Base-by-base conservation (phyloP, 2,113 vertebrate genomes). In the Arizona elegans region DNA sequence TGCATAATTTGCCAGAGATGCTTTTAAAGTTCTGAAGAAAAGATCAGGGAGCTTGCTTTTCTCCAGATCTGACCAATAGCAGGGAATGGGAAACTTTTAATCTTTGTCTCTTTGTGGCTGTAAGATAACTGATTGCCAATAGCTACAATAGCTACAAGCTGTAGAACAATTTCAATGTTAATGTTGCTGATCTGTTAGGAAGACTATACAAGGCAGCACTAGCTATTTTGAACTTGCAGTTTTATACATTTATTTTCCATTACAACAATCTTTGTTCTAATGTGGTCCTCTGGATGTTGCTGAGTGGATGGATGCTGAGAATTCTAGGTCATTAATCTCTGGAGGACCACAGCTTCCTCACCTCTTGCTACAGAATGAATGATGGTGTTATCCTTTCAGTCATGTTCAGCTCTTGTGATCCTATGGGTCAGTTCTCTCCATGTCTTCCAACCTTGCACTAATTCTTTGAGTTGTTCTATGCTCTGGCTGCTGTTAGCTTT, bases 351-450 rank as follows among this genome's bases (percentile, higher is more conserved):
- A 81, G 70, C 70, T 38, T 81, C n/a, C 15, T 8, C n/a, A 81
- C 7, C n/a, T 81, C 70, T 75, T 75, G 65, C 29, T 81, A 81
- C 17, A 81, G 70, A 81, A 81, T 12, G 96, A 94, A 94, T 75
- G 26, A 65, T 65, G 26, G 23, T 65, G 3, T 65, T 12, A 65
- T 12, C 62, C 26, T 29, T 65, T 26, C 24, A 62, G 59, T 62
- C 62, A 65, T 65, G 26, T 29, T 26, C 62, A 65, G 29, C 24
- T 29, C 24, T 62, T 65, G 10, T 65, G 62, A 29, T 65, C 29
- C 62, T 65, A 65, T 65, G 62, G 59, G 24, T 26, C 59, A 65
- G 26, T 29, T 65, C 3, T 29, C 4, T 65, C 10, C 59, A 38
- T 50, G 21, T 86, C 85, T 50, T 86, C 8, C 85, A 86, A 86